phyloP scores from a whole-genome alignment of 2,113 vertebrate genomes.

The human (Homo sapiens) region DNA sequence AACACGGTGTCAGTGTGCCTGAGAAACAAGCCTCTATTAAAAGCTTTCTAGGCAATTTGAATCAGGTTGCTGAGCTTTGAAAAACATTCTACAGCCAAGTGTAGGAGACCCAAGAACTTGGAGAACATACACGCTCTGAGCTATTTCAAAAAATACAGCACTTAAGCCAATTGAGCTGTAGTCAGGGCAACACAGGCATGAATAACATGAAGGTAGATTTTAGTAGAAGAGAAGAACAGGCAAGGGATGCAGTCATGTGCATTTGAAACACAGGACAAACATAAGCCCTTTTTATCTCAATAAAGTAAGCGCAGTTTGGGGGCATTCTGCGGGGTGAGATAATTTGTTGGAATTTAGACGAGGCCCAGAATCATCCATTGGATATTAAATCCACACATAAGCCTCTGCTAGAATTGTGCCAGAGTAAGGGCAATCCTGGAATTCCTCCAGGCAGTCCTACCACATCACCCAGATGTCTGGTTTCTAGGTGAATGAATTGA shows the following conservation, averaged over 20 bases:
- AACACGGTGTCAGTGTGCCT: background rate
- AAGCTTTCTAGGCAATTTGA: constrained; percentile 49
- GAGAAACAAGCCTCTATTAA: background rate
- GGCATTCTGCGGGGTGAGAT: background rate
- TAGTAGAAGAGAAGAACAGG: background rate
- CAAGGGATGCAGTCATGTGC: background rate
- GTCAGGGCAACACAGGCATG: background rate
- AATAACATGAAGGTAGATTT: background rate
- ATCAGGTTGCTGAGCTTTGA: background rate
- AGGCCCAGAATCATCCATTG: background rate
- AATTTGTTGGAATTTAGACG: background rate
- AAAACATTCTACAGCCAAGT: background rate
- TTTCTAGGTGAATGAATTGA: background rate
- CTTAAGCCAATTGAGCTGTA: background rate
- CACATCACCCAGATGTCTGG: background rate
- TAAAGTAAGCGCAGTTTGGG: background rate
- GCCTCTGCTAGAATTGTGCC: background rate
- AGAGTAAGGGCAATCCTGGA: background rate
- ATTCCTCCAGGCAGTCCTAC: background rate
- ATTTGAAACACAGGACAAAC: background rate
- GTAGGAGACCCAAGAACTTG: background rate
- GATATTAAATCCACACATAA: background rate
- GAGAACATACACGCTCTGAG: background rate
- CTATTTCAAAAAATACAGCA: background rate
- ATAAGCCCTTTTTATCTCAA: background rate